Base-by-base conservation (phyloP, 2,113 vertebrate species). In the Pyrgilauda ruficollis region DNA sequence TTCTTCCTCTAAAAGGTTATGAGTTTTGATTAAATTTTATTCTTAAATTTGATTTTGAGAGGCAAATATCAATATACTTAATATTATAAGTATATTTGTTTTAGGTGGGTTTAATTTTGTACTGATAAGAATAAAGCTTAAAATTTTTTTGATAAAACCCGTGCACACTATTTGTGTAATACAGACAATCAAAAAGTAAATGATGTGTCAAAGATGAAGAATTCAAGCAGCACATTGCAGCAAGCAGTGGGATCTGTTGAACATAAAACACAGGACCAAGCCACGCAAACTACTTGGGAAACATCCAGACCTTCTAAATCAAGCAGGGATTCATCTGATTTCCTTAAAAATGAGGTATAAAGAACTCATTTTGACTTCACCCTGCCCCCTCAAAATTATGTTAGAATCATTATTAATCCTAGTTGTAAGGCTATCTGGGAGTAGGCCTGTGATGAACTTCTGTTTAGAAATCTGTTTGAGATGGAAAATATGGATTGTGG, bases 321-420 rank as follows among this genome's bases (percentile, higher is more conserved):
- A 76, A 73, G 87, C 35, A 69, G 62, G 16, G 41, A 72, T 97
- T 96, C 97, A 35, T 63, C 46, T 56, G 97, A 97, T 19, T 94
- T 97, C 31, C 73, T 89, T 79, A 98, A 88, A 95, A 98, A 99
- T 89, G 97, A 98, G 99, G 99, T 99, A 97, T 96, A 74, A 37
- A 52, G 14, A 84, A 93, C 56, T 81, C 16, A 68, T 83, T 91
- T 76, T 64, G 21, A 56, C n/a, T 20, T 52, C 15, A 23, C 4
- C 6, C 20, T n/a, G 4, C 11, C 3, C 5, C 7, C 35, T 20
- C 22, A 23, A 37, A 62, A 49, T 61, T 59, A 27, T 33, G 14
- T 59, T 90, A 28, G 13, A 67, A 0, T 84, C 46, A 52, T 61
- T 78, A 84, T 21, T 66, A 16, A 41, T 85, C 28, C 11, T 77